These are phyloP conservation scores for Nematostella vectensis DNA, from an alignment of 92 coral and sea anemone genomes.

Conservation along the genomic window DNA sequence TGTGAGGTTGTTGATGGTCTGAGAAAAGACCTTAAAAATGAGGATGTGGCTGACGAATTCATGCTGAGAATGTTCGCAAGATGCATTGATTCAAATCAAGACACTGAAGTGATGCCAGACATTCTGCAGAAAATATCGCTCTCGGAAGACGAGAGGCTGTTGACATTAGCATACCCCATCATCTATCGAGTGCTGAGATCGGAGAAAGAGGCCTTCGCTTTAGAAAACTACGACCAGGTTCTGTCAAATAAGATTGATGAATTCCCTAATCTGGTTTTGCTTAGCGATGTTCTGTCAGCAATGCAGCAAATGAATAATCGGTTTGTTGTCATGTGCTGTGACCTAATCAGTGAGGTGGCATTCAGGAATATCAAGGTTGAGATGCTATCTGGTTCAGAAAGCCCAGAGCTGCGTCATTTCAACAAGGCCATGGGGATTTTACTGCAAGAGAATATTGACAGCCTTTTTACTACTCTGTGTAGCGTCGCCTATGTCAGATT, in stretches of 20 bases:
- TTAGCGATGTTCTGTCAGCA: slow-evolving; percentile 42
- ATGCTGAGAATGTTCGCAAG: slow-evolving; percentile 64
- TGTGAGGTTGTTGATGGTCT: slow-evolving; percentile 25
- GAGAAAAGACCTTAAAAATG: slow-evolving; percentile 21
- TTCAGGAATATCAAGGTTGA: slow-evolving; percentile 43
- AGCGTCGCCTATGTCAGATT: slow-evolving; percentile 71
- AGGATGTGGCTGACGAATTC: slow-evolving; percentile 48
- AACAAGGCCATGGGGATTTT: slow-evolving; percentile 42
- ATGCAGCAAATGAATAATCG: slow-evolving; percentile 49
- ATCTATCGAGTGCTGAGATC: slow-evolving; percentile 57
- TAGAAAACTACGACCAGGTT: slow-evolving; percentile 49
- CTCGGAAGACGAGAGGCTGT: slow-evolving; percentile 29
- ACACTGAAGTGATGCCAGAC: slow-evolving; percentile 47
- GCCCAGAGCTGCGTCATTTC: slow-evolving; percentile 33
- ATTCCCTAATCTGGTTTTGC: slow-evolving; percentile 56
- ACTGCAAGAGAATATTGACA: slow-evolving; percentile 20
- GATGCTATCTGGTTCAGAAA: slow-evolving; percentile 51
- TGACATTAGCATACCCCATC: slow-evolving; percentile 62
- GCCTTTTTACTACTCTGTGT: slow-evolving; percentile 45
- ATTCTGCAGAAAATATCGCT: slow-evolving; percentile 58
- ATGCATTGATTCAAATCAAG: slow-evolving; percentile 84
- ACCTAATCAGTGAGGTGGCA: slow-evolving; percentile 71
- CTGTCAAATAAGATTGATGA: slow-evolving; percentile 44
- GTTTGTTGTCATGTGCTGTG: slow-evolving; percentile 84
- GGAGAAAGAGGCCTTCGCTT: slow-evolving; percentile 40